These are phyloP conservation scores for Petaurus breviceps DNA, from an alignment of 2,113 vertebrate genomes.

Conservation along the genomic window DNA sequence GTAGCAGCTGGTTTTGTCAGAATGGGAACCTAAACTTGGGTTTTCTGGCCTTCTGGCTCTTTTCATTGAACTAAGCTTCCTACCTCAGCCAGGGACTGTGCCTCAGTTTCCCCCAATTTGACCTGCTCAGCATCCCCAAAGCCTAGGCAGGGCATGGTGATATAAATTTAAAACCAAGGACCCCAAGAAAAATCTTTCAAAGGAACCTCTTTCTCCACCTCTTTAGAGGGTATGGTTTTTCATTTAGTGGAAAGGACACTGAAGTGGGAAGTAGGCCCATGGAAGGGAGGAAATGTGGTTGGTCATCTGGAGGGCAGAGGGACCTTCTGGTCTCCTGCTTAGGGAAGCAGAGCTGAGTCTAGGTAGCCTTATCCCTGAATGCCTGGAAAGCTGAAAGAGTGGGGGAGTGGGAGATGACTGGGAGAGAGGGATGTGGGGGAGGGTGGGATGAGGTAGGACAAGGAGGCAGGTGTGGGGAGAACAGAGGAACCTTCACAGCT, in stretches of 20 bases:
- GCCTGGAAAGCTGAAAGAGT: not conserved
- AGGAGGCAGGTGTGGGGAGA: constrained; percentile 74
- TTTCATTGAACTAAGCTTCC: not conserved
- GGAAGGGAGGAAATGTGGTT: constrained; percentile 10
- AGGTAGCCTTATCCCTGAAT: constrained; percentile 4
- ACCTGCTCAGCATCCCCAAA: not conserved
- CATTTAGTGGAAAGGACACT: constrained; percentile 26
- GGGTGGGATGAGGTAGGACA: constrained; percentile 63
- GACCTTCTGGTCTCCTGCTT: constrained; percentile 8
- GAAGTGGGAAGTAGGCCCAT: constrained; percentile 43
- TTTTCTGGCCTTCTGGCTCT: not conserved
- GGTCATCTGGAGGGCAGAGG: not conserved
- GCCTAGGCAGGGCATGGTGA: not conserved
- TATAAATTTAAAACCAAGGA: constrained; percentile 36
- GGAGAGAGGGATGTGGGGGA: constrained; percentile 3
- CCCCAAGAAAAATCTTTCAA: constrained; percentile 33
- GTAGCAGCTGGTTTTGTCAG: not conserved
- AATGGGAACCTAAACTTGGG: not conserved
- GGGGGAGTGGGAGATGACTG: not conserved
- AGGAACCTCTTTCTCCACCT: not conserved
- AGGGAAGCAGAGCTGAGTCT: constrained; percentile 61
- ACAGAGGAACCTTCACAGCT: constrained; percentile 77
- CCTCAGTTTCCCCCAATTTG: not conserved
- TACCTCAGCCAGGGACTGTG: not conserved
- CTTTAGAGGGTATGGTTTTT: not conserved